Evolutionary conservation across 2,888 invertebrate genomes (phyloP), one percentile per base, ranked within the genome.

Genomic region (Diadegma fenestrale): DNA sequence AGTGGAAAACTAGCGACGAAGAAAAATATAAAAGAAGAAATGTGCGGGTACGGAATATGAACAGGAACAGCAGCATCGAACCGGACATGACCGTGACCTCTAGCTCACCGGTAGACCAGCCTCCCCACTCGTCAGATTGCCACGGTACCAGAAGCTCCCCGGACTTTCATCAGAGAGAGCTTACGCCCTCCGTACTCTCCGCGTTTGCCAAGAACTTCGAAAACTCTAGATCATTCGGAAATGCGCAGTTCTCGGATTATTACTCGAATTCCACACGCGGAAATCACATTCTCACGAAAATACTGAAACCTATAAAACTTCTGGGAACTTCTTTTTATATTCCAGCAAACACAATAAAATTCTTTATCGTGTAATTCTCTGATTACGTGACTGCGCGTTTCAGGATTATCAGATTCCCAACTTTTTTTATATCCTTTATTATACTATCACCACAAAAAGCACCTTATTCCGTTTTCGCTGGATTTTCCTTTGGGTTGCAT

Each of bases 1-100:
- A 30, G 30, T 58, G 12, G 17, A 66, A 43, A 71, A 54, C 37
- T 30, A 73, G 19, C 43, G 72, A 80, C 41, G 80, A 43, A 80
- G 30, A 72, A 72, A 51, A 14, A 51, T 51, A 37, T 37, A 41
- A 14, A 14, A 12, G 19, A 41, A 43, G 26, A 61, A 58, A 69
- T 17, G 37, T 10, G 17, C 14, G 61, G 51, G 72, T 48, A 73
- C 33, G 26, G 64, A 64, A 71, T 41, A 75, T 30, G 58, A 73
- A 33, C 12, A 73, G 80, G 75, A 80, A 80, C 22, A 63, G 80
- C 77, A 79, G 76, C 48, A 72, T 72, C 79, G 82, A 79, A 76
- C 48, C 69, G 76, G 75, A 79, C 79, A 58, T n/a, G 82, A 80
- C 82, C 85, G 75, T 85, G 82, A 85, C 82, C 85, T 82, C 82